phyloP scores from a whole-genome alignment of 2,113 vertebrate genomes.

The Callionymus lyra region DNA sequence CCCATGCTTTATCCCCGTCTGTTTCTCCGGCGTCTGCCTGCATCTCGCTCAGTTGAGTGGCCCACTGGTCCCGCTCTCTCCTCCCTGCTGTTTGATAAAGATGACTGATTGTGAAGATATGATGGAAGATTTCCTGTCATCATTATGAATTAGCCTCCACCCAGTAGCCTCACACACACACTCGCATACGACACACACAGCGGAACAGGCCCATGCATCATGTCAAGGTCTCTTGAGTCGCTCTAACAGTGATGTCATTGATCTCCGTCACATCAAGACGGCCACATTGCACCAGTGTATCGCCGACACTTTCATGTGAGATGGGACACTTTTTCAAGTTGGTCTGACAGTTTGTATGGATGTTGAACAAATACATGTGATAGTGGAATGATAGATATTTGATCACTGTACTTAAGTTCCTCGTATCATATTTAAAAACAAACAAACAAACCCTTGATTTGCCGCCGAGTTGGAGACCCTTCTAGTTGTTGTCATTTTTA shows the following conservation, averaged over 20 bases:
- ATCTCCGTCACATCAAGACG: constrained; percentile 37
- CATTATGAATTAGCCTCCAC: constrained; percentile 56
- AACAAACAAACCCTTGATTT: too few species aligned
- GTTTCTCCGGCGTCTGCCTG: constrained; percentile 17
- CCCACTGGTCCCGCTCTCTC: constrained; percentile 8
- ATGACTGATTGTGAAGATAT: constrained; percentile 47
- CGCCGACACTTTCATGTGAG: constrained; percentile 5
- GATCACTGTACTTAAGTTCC: too few species aligned
- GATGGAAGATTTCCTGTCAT: constrained; percentile 62
- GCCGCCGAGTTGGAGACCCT: too few species aligned
- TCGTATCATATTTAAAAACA: too few species aligned
- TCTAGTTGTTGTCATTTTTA: too few species aligned
- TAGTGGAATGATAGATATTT: too few species aligned
- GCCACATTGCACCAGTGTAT: constrained; percentile 10
- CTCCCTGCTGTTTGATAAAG: constrained; percentile 43
- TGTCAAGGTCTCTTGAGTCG: constrained; percentile 45
- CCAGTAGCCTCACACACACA: constrained; percentile 11
- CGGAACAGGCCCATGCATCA: constrained; percentile 37
- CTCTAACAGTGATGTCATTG: constrained; percentile 39
- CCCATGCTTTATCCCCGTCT: constrained; percentile 23
- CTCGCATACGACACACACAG: constrained; percentile 5
- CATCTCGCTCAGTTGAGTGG: constrained; percentile 25
- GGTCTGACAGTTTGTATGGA: too few species aligned
- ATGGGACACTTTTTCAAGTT: not conserved
- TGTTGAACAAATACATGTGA: too few species aligned